phyloP scores from a whole-genome alignment of 2,888 invertebrate genomes.

The Ferrisia virgata region DNA sequence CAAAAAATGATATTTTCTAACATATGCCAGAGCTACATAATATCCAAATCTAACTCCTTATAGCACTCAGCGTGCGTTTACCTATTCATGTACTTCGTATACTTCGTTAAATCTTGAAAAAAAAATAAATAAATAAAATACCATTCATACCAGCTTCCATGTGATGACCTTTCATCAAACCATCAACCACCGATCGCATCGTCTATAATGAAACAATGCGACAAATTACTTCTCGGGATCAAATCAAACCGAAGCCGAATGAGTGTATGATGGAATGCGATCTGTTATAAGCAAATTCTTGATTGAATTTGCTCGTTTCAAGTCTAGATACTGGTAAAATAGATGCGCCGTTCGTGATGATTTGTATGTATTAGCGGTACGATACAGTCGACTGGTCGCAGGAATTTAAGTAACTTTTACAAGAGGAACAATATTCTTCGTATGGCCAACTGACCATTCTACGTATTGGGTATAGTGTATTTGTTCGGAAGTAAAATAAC shows the following conservation, averaged over 20 bases:
- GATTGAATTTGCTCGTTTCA: not conserved
- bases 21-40: too few relatives aligned
- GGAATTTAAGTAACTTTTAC: constrained; percentile 2
- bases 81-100: not conserved
- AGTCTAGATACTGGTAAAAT: not conserved
- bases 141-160: not conserved
- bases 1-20: too few relatives aligned
- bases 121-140: not conserved
- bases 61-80: not conserved
- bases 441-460: too few relatives aligned
- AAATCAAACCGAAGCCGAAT: not conserved
- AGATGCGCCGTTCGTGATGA: not conserved
- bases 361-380: not conserved
- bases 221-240: constrained; percentile 6
- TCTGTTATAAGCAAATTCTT: constrained; percentile 18
- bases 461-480: too few relatives aligned
- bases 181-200: too few relatives aligned
- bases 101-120: not conserved
- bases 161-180: not conserved
- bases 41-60: too few relatives aligned
- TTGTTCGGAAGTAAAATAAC: too few relatives aligned
- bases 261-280: constrained; percentile 5
- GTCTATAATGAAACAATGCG: not conserved
- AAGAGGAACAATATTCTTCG: not conserved
- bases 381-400: not conserved